Conservation (phyloP, 2,888 invertebrate genomes). For the Agonum fuliginosum region DNA sequence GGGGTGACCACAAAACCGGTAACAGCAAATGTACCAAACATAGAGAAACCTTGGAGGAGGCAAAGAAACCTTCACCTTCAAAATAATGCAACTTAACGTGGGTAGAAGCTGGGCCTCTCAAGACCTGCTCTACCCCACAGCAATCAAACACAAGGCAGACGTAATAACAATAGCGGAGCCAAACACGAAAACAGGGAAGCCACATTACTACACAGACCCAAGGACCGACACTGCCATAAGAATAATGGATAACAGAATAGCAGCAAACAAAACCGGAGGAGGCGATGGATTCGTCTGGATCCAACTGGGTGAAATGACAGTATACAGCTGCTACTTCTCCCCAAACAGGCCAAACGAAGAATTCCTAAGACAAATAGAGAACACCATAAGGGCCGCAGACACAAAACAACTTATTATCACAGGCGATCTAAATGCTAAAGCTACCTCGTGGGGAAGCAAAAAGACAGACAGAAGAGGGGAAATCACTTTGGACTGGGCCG, state of each 20-base stretch:
- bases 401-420: neutral
- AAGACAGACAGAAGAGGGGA: too few species aligned
- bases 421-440: neutral
- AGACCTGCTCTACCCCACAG: too few species aligned
- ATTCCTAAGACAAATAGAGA: neutral
- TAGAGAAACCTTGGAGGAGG: neutral
- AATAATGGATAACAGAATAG: neutral
- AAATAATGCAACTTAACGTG: neutral
- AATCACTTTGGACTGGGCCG: too few species aligned
- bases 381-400: neutral
- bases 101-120: neutral
- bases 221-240: neutral
- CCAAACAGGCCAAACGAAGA: neutral
- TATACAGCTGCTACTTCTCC: conserved; percentile 9
- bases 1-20: neutral
- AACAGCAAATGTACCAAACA: neutral
- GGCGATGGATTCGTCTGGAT: neutral
- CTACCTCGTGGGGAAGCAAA: neutral
- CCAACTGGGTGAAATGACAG: neutral
- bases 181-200: neutral
- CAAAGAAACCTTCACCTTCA: neutral
- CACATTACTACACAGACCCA: neutral
- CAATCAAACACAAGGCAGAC: neutral
- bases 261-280: neutral
- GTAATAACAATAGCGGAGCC: neutral